Percentiles rank a stretch among this genome's conserved stretches.
Conservation (phyloP, 2,113 vertebrate genomes). For the Oreocharis arfaki region DNA sequence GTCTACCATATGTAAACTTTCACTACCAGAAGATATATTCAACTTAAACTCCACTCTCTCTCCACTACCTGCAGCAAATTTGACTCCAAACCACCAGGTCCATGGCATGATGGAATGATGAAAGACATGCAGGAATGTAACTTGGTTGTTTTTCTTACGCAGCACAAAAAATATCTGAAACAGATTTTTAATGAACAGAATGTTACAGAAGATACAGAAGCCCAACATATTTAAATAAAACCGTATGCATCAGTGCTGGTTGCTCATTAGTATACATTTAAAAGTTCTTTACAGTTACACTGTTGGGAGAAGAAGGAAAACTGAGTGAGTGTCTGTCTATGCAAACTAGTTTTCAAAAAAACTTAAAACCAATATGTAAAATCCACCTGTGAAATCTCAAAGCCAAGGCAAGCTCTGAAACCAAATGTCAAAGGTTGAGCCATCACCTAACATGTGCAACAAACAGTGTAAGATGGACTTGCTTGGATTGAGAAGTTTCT, state of each 20-base stretch:
- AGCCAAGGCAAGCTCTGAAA: background rate
- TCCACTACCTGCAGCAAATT: constrained; percentile 89
- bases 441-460: background rate
- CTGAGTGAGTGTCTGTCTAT: background rate
- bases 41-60: constrained; percentile 10
- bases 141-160: constrained; percentile 93
- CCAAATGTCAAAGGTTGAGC: background rate
- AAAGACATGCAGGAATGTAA: constrained; percentile 95
- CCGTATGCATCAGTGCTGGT: background rate
- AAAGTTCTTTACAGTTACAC: background rate
- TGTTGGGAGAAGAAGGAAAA: background rate
- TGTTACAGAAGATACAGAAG: background rate
- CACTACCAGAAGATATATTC: background rate
- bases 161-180: constrained; percentile 95
- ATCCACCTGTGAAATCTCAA: background rate
- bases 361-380: background rate
- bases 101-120: constrained; percentile 98
- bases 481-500: background rate
- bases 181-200: constrained; percentile 60
- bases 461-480: rapidly evolving
- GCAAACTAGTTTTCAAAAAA: background rate
- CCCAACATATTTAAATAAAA: background rate
- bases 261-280: background rate
- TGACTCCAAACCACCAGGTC: constrained; percentile 99
- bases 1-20: background rate